Evolutionary conservation across 2,888 invertebrate genomes (phyloP).

Genomic region (Chymomyza procnemis): DNA sequence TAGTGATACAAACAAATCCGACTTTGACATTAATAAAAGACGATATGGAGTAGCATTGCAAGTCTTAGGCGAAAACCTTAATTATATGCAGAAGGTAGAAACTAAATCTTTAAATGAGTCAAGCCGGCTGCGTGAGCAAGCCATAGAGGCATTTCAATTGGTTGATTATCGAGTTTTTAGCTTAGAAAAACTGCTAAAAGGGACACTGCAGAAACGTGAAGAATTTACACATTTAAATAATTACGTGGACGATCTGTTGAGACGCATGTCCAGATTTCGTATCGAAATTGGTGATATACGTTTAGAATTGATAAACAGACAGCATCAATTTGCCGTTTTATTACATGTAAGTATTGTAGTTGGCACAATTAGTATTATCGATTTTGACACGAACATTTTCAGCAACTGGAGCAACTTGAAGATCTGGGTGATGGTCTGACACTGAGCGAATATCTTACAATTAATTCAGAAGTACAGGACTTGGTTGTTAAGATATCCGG

Average conservation of each 20-base stretch:
- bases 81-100: neutral
- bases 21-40: neutral
- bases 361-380: too few species aligned
- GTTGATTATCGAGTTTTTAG: neutral
- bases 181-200: constrained; percentile 18
- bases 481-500: constrained; percentile 32
- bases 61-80: constrained; percentile 26
- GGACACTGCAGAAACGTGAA: constrained; percentile 13
- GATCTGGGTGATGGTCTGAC: constrained; percentile 26
- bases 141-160: accelerated
- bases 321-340: constrained; percentile 37
- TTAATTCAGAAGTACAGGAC: neutral
- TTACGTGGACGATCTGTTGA: neutral
- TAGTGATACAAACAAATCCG: accelerated
- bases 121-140: neutral
- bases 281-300: constrained; percentile 29
- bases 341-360: constrained; percentile 22
- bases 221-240: neutral
- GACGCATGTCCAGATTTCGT: constrained; percentile 19
- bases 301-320: constrained; percentile 8
- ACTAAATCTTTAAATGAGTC: accelerated
- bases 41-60: constrained; percentile 6
- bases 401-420: constrained; percentile 33
- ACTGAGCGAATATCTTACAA: constrained; percentile 32
- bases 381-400: neutral